Evolutionary conservation across 2,888 invertebrate genomes (phyloP).

Genomic region (Phyto melanocephala): DNA sequence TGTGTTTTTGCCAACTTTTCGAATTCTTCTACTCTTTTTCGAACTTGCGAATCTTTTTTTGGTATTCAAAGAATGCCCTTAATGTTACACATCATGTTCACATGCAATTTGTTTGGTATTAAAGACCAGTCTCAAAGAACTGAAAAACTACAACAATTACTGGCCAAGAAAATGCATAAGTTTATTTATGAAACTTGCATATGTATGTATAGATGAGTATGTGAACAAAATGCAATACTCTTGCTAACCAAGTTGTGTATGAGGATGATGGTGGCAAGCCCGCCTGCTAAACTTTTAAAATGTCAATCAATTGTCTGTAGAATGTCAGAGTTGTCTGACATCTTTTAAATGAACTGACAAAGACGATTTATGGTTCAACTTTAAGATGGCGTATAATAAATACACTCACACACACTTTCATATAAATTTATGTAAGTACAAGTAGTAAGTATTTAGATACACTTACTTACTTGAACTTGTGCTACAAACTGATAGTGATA

Average conservation of each 20-base stretch:
- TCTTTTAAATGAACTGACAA: conserved; percentile 78
- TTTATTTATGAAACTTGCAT: conserved; percentile 9
- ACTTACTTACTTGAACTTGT: conserved; percentile 42
- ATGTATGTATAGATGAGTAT: neutral
- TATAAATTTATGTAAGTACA: neutral
- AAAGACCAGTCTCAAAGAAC: neutral
- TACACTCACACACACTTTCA: neutral
- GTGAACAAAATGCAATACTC: conserved; percentile 8
- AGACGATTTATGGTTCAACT: conserved; percentile 75
- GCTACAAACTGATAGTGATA: conserved; percentile 11
- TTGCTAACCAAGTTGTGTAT: neutral
- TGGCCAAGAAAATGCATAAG: conserved; percentile 30
- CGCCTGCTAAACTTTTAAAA: conserved; percentile 77
- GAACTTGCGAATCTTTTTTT: neutral
- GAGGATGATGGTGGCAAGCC: conserved; percentile 17
- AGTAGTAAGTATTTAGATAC: neutral
- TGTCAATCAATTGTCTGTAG: conserved; percentile 77
- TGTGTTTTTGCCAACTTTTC: too few relatives aligned
- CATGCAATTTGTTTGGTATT: conserved; percentile 34
- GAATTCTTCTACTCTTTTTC: too few relatives aligned
- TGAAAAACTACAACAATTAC: neutral
- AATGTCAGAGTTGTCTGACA: conserved; percentile 77
- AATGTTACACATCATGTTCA: conserved; percentile 15
- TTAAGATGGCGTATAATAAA: conserved; percentile 71
- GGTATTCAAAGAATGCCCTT: neutral